These are phyloP conservation scores for Aurelia coerulea DNA, from an alignment of 30 jellyfish, hydroid and myxozoan species.

Conservation along the genomic window DNA sequence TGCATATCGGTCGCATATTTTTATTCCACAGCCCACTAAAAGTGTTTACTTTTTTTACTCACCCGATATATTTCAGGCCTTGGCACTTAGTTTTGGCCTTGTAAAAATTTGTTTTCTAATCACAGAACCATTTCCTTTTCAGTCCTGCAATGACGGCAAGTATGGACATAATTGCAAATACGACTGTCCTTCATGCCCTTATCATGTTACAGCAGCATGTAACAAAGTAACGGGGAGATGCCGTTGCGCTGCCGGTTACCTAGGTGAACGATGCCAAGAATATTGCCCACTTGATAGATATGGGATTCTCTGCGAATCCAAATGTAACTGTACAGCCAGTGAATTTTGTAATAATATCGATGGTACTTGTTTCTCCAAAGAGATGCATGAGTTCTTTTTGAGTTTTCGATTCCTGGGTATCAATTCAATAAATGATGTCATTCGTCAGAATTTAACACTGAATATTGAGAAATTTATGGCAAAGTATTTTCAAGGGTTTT, in stretches of 20 bases:
- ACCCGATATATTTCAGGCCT: too few species aligned
- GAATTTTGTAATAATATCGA: constrained; percentile 74
- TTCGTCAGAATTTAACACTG: constrained; percentile 15
- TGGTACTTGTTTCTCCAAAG: constrained; percentile 69
- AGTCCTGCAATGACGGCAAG: constrained; percentile 79
- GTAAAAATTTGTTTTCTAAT: too few species aligned
- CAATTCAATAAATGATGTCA: neutral
- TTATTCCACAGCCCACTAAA: too few species aligned
- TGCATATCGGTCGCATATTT: too few species aligned
- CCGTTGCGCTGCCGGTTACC: constrained; percentile 76
- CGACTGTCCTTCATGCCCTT: constrained; percentile 57
- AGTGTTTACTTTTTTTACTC: too few species aligned
- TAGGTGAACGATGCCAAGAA: constrained; percentile 68
- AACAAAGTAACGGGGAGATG: constrained; percentile 80
- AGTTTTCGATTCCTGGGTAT: constrained; percentile 23
- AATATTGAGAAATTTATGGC: constrained; percentile 71
- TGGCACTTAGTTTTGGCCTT: too few species aligned
- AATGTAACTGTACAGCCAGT: constrained; percentile 61
- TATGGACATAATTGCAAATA: constrained; percentile 62
- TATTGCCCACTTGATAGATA: constrained; percentile 69
- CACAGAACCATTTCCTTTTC: neutral
- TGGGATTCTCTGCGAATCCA: constrained; percentile 60
- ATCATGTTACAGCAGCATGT: constrained; percentile 69
- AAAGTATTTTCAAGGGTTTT: constrained; percentile 32
- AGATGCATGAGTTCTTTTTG: constrained; percentile 38